Base-by-base conservation (phyloP, 1,140 invertebrate species). In the Leptonema lineaticorne region DNA sequence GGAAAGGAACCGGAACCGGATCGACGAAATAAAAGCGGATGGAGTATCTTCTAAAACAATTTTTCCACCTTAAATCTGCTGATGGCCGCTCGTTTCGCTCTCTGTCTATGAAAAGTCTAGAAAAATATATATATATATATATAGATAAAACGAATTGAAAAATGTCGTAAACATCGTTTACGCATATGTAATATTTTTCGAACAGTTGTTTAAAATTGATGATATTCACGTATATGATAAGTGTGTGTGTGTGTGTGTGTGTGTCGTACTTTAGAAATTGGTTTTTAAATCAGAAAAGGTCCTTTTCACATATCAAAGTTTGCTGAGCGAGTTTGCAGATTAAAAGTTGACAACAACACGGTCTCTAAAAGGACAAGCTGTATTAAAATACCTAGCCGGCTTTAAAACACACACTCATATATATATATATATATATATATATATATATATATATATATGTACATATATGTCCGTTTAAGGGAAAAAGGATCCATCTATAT, bases 51-150 rank as follows among this genome's bases (percentile, higher is more conserved):
- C 41, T 71, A 66, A 71, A 71, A 67, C 69, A 71, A 71, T 71
- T 71, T 71, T 66, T 66, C 45, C 65, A 68, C 65, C 66, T 71
- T 68, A 71, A 71, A 71, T 71, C 69, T 68, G 60, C 63, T 70
- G 69, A 70, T 70, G 66, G 63, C 65, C 30, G 29, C 33, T 20
- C 57, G 16, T 57, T 57, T 57, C 26, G 20, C n/a, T n/a, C n/a
- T n/a, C n/a, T n/a, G n/a, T n/a, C n/a, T n/a, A n/a, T n/a, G n/a
- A n/a, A n/a, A n/a, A n/a, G n/a, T n/a, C n/a, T n/a, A n/a, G n/a
- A n/a, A n/a, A n/a, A n/a, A 41, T 11, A 11, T 41, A 16, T 41
- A 2, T 41, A 16, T 41, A 11, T 11, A 41, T 41, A 41, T 4
- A 16, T 41, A 41, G 9, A n/a, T n/a, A n/a, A n/a, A n/a, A n/a